Evolutionary conservation across 64 coral and sea anemone species (phyloP).

Genomic region (Hydrozoanthus tunicans): DNA sequence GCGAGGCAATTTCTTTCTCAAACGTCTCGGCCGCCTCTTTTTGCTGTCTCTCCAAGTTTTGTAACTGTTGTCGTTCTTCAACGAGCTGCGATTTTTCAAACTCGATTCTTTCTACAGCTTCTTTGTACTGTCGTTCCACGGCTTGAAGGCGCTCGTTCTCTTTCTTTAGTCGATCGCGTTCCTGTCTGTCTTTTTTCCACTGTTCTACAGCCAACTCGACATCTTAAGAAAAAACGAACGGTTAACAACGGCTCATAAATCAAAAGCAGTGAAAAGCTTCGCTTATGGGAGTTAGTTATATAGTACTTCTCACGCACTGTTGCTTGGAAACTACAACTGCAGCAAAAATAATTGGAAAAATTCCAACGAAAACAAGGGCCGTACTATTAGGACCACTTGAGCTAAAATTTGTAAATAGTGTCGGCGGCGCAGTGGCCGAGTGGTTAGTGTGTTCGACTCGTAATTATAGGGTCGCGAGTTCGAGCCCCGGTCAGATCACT

Average conservation of each 20-base stretch:
- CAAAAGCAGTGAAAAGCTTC: neutral
- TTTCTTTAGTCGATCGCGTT: constrained; percentile 86
- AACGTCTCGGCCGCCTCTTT: constrained; percentile 91
- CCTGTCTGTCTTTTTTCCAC: constrained; percentile 90
- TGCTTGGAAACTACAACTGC: neutral
- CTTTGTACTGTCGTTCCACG: constrained; percentile 86
- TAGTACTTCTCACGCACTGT: neutral
- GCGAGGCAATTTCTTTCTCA: constrained; percentile 88
- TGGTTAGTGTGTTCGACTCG: too few relatives aligned
- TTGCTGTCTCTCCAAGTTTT: constrained; percentile 79
- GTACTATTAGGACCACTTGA: neutral
- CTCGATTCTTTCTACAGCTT: constrained; percentile 84
- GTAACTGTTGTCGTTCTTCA: constrained; percentile 80
- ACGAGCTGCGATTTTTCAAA: constrained; percentile 89
- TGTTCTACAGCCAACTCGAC: constrained; percentile 98
- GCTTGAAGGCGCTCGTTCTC: constrained; percentile 89
- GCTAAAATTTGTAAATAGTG: neutral
- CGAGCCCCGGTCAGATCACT: too few relatives aligned
- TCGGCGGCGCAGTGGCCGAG: too few relatives aligned
- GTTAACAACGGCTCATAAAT: neutral
- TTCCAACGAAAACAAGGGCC: neutral
- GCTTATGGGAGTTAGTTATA: neutral
- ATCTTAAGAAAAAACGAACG: constrained; percentile 61
- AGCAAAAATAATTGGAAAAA: neutral
- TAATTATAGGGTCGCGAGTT: too few relatives aligned